phyloP scores from a whole-genome alignment of 1,140 invertebrate genomes.

The Vollenhovia emeryi region DNA sequence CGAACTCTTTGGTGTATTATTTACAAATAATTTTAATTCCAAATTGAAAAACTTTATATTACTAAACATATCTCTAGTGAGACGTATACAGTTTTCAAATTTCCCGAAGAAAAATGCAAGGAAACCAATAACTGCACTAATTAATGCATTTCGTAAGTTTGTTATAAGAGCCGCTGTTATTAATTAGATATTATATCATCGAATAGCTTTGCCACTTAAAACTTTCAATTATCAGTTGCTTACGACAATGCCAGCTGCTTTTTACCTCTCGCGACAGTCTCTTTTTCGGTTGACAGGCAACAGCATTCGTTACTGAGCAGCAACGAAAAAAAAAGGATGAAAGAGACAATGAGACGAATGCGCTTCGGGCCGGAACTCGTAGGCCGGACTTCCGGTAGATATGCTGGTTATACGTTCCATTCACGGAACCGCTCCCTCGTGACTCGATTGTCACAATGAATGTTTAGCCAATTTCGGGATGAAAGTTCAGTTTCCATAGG shows the following conservation, averaged over 20 bases:
- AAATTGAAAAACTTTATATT: too few relatives aligned
- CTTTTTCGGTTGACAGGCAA: slow-evolving; percentile 62
- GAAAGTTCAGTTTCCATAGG: slow-evolving; percentile 62
- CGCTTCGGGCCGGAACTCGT: slow-evolving; percentile 82
- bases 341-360: slow-evolving; percentile 75
- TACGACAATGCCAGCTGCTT: neutral
- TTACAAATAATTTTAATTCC: too few relatives aligned
- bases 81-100: too few relatives aligned
- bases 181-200: neutral
- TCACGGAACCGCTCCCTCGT: slow-evolving; percentile 73
- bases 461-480: slow-evolving; percentile 68
- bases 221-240: slow-evolving; percentile 4
- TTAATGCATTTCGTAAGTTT: slow-evolving; percentile 2
- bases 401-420: slow-evolving; percentile 80
- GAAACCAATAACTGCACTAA: neutral
- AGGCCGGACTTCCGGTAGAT: slow-evolving; percentile 85
- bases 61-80: too few relatives aligned
- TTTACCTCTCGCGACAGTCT: slow-evolving; percentile 26
- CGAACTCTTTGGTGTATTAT: too few relatives aligned
- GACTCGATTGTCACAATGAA: slow-evolving; percentile 67
- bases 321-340: slow-evolving; percentile 63
- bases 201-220: neutral
- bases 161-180: neutral
- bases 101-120: neutral
- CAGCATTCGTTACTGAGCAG: slow-evolving; percentile 50